A percentile compares a stretch with the other conserved stretches of the same genome.
Evolutionary conservation across 2,113 vertebrate species (phyloP).

Genomic region (Gymnocephalus cernua): DNA sequence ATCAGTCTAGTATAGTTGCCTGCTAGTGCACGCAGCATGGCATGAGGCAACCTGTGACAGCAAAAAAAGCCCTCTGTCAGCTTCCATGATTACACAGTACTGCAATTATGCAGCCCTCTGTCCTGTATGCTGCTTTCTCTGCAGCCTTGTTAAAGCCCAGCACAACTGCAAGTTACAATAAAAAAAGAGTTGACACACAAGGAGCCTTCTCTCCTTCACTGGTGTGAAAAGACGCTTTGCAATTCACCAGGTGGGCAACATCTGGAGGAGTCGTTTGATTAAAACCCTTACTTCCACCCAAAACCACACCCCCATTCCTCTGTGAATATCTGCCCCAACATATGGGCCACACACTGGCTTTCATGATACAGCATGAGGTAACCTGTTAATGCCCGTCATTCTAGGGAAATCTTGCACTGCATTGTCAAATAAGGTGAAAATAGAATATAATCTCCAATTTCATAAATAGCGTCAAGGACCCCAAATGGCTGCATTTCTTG

Average conservation of each 20-base stretch:
- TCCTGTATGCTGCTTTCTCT: conserved; percentile 21
- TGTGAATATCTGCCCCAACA: conserved; percentile 45
- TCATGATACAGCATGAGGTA: conserved; percentile 39
- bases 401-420: conserved; percentile 6
- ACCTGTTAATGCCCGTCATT: conserved; percentile 39
- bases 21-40: not conserved
- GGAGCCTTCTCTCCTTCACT: conserved; percentile 25
- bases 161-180: conserved; percentile 16
- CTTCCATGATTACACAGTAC: conserved; percentile 38
- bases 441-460: conserved; percentile 39
- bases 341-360: conserved; percentile 65
- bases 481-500: conserved; percentile 25
- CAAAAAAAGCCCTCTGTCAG: conserved; percentile 26
- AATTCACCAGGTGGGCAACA: conserved; percentile 60
- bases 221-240: conserved; percentile 24
- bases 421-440: conserved; percentile 26
- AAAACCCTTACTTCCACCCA: conserved; percentile 30
- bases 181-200: conserved; percentile 28
- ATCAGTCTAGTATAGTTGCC: not conserved
- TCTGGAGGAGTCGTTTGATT: conserved; percentile 70
- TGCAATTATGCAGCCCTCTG: conserved; percentile 14
- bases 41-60: conserved; percentile 30
- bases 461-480: conserved; percentile 33
- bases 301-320: not conserved
- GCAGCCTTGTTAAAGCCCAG: conserved; percentile 45